phyloP scores from a whole-genome alignment of 2,797 vertebrate genomes.

The Enteromius treurensis region DNA sequence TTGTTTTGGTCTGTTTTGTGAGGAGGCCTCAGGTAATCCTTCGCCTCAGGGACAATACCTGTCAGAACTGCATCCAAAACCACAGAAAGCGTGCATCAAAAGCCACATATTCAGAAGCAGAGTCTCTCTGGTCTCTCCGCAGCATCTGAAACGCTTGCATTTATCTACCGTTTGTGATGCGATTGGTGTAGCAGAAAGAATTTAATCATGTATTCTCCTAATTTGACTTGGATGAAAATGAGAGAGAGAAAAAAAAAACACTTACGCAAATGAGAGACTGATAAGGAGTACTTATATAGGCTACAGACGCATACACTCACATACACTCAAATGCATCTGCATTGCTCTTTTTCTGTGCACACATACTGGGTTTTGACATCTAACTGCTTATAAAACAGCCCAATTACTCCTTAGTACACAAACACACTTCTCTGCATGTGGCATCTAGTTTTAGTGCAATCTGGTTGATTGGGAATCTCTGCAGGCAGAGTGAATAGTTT shows the following conservation, averaged over 20 bases:
- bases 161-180: constrained; percentile 33
- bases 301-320: neutral
- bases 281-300: neutral
- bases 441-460: constrained; percentile 28
- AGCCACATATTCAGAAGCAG: constrained; percentile 42
- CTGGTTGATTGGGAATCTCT: constrained; percentile 31
- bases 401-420: constrained; percentile 2
- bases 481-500: constrained; percentile 46
- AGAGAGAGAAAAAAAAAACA: neutral
- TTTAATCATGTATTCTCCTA: neutral
- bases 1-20: constrained; percentile 53
- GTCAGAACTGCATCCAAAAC: constrained; percentile 53
- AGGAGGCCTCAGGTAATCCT: constrained; percentile 51
- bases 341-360: neutral
- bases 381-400: constrained; percentile 11
- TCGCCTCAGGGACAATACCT: constrained; percentile 52
- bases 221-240: neutral
- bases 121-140: constrained; percentile 42
- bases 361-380: constrained; percentile 19
- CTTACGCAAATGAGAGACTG: constrained; percentile 12
- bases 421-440: constrained; percentile 22
- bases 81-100: constrained; percentile 48
- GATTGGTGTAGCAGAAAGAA: constrained; percentile 3
- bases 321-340: neutral
- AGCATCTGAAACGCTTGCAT: constrained; percentile 42